Evolutionary conservation across 1,140 invertebrate genomes (phyloP).

Genomic region (Yoshiicerus persimilis): DNA sequence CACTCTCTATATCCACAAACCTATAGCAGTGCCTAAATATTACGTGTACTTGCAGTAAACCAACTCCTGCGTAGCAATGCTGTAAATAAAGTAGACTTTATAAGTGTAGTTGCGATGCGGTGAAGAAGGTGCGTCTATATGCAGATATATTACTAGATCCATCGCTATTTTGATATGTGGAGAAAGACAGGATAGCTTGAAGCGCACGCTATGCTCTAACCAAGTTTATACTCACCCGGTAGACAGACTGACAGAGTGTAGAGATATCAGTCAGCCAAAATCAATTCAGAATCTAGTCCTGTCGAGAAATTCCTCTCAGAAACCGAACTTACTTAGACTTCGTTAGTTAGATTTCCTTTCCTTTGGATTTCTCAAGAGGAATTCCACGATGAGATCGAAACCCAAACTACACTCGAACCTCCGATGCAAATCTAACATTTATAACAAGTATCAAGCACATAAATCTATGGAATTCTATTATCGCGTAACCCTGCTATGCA

Average conservation of each 20-base stretch:
- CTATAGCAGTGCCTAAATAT: no score
- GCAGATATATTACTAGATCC: background rate
- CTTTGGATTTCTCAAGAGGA: background rate
- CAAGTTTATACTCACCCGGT: background rate
- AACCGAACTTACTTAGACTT: background rate
- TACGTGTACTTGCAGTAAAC: no score
- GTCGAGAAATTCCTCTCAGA: background rate
- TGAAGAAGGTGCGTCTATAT: no score
- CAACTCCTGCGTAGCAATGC: no score
- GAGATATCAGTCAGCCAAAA: background rate
- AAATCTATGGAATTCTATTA: no score
- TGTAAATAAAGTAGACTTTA: no score
- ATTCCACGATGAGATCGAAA: background rate
- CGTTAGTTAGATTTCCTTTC: background rate
- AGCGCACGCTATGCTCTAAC: no score
- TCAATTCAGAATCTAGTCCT: background rate
- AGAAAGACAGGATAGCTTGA: background rate
- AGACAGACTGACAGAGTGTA: background rate
- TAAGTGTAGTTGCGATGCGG: no score
- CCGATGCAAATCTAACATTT: no score
- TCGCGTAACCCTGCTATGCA: no score
- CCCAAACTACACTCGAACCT: background rate
- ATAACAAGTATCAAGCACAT: no score
- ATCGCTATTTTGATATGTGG: background rate
- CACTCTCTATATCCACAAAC: no score